A percentile compares a stretch with the other conserved stretches of the same genome.
Evolutionary conservation across 1,140 invertebrate species (phyloP).

Genomic region (Copidosoma floridanum): DNA sequence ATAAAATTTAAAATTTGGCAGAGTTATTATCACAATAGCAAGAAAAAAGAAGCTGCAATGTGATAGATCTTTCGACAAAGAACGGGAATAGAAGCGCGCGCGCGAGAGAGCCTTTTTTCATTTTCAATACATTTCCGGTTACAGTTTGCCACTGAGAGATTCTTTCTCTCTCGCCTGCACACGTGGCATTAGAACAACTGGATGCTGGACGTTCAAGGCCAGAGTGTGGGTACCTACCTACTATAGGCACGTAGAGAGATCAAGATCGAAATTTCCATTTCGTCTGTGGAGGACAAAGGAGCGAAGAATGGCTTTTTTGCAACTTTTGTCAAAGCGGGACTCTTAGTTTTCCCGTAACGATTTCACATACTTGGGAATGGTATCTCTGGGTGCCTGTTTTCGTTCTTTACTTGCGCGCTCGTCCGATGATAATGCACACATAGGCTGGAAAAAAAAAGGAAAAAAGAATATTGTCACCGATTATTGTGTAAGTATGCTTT

Average conservation of each 20-base stretch:
- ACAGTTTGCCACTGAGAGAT: not conserved
- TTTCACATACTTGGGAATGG: too few species aligned
- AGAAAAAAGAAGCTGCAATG: too few species aligned
- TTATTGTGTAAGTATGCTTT: too few species aligned
- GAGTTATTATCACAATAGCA: too few species aligned
- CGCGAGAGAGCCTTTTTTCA: not conserved
- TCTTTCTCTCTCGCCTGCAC: not conserved
- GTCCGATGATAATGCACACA: too few species aligned
- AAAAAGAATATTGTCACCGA: too few species aligned
- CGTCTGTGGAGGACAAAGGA: not conserved
- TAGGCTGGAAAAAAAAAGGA: too few species aligned
- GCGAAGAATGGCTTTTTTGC: not conserved
- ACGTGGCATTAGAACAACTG: not conserved
- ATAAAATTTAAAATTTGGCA: too few species aligned
- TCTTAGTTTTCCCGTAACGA: too few species aligned
- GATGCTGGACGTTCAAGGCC: conserved; percentile 15
- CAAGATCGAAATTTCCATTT: not conserved
- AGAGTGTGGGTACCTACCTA: too few species aligned
- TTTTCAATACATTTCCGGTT: not conserved
- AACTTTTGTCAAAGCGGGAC: not conserved
- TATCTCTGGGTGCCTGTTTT: not conserved
- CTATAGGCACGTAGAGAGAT: not conserved
- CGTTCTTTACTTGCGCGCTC: not conserved
- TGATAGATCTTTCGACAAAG: too few species aligned
- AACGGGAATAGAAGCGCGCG: too few species aligned